phyloP scores from a whole-genome alignment of 2,888 invertebrate species.

The Cryptus viduatorius region DNA sequence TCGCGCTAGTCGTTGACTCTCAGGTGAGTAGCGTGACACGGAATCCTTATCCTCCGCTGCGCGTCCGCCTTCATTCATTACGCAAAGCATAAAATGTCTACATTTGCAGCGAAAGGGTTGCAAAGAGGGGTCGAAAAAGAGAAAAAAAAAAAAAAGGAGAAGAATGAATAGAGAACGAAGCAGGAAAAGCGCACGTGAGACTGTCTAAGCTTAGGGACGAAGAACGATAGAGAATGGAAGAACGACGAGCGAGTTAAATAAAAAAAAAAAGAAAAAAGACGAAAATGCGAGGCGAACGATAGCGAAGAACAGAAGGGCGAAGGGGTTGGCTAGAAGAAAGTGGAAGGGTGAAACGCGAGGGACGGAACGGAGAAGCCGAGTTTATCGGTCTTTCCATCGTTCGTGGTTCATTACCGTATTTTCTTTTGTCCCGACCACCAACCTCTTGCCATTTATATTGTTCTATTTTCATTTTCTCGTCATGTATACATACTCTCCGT shows the following conservation, averaged over 20 bases:
- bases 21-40: conserved; percentile 32
- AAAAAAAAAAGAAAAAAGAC: conserved; percentile 24
- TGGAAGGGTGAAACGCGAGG: conserved; percentile 41
- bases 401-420: conserved; percentile 71
- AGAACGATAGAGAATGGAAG: conserved; percentile 23
- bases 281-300: conserved; percentile 10
- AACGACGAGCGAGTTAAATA: conserved; percentile 8
- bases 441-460: conserved; percentile 48
- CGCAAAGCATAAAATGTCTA: conserved; percentile 53
- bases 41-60: conserved; percentile 19
- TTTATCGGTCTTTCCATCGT: conserved; percentile 71
- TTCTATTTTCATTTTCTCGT: conserved; percentile 49
- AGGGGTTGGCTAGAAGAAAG: conserved; percentile 18
- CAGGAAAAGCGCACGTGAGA: conserved; percentile 20
- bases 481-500: conserved; percentile 11
- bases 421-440: conserved; percentile 61
- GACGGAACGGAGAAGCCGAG: conserved; percentile 45
- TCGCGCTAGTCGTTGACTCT: conserved; percentile 31
- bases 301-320: conserved; percentile 22
- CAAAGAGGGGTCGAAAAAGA: conserved; percentile 18
- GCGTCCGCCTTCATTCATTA: conserved; percentile 37
- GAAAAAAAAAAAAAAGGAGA: conserved; percentile 31
- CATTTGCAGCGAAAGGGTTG: conserved; percentile 54
- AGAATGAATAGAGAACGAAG: neutral
- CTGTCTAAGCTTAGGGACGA: conserved; percentile 15